Evolutionary conservation across 2,797 vertebrate species (phyloP).

Genomic region (Girardinus metallicus): DNA sequence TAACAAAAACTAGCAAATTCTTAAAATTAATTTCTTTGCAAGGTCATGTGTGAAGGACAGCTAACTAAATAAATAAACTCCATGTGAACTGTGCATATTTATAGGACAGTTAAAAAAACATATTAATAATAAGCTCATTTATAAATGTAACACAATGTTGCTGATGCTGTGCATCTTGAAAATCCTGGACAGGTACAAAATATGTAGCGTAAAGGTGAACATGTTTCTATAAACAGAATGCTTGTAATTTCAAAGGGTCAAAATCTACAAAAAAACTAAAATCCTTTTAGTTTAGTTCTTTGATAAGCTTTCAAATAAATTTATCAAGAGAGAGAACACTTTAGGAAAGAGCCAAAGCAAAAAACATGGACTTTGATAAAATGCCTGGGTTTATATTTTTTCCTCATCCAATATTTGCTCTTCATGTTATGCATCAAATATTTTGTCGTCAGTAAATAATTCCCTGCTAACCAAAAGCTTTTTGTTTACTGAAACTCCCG

Average conservation of each 20-base stretch:
- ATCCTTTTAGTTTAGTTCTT: slow-evolving; percentile 4
- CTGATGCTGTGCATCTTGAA: slow-evolving; percentile 68
- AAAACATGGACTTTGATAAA: slow-evolving; percentile 7
- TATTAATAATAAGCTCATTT: not conserved
- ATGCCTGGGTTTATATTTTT: slow-evolving; percentile 33
- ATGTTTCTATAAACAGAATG: slow-evolving; percentile 43
- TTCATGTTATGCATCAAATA: slow-evolving; percentile 40
- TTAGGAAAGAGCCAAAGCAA: slow-evolving; percentile 7
- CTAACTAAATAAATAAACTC: not conserved
- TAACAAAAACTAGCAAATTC: not conserved
- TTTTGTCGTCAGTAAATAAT: slow-evolving; percentile 43
- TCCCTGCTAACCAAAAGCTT: slow-evolving; percentile 36
- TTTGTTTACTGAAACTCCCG: slow-evolving; percentile 57
- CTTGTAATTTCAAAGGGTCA: slow-evolving; percentile 1
- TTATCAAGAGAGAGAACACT: slow-evolving; percentile 2
- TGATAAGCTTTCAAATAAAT: not conserved
- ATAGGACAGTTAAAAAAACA: not conserved
- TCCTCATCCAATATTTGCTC: slow-evolving; percentile 52
- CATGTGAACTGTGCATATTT: not conserved
- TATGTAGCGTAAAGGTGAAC: slow-evolving; percentile 31
- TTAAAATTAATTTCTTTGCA: not conserved
- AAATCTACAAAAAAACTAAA: slow-evolving; percentile 3
- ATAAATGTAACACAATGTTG: slow-evolving; percentile 25
- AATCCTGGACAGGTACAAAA: slow-evolving; percentile 66
- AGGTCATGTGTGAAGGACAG: not conserved